Evolutionary conservation across 2,888 invertebrate species (phyloP).

Genomic region (Euzophera pinguis): DNA sequence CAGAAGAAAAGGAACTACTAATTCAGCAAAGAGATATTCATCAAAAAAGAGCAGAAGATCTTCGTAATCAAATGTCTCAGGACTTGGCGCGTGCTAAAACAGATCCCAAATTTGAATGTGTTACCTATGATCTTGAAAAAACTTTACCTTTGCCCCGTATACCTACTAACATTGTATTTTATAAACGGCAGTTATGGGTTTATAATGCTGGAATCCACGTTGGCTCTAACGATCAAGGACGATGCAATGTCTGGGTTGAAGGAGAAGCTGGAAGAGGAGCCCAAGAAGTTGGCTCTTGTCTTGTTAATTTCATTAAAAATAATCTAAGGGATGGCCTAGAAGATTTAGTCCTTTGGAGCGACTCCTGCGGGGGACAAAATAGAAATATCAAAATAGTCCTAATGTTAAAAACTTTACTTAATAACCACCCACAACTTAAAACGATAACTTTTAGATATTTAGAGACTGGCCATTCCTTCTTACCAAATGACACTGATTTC

Average conservation of each 20-base stretch:
- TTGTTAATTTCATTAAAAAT: conserved; percentile 8
- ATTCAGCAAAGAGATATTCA: too few species aligned
- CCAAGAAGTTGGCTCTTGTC: conserved; percentile 16
- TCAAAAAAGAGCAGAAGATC: neutral
- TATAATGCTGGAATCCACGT: conserved; percentile 10
- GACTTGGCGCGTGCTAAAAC: neutral
- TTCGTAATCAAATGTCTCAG: neutral
- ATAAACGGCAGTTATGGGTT: conserved; percentile 14
- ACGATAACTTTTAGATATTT: neutral
- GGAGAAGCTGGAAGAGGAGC: conserved; percentile 14
- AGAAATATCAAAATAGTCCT: neutral
- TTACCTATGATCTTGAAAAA: conserved; percentile 12
- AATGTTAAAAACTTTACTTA: neutral
- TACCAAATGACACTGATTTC: neutral
- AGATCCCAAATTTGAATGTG: neutral
- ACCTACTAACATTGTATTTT: conserved; percentile 11
- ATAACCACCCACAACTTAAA: neutral
- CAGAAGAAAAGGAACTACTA: too few species aligned
- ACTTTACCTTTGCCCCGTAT: conserved; percentile 12
- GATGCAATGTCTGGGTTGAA: conserved; percentile 14
- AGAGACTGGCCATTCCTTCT: neutral
- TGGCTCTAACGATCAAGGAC: conserved; percentile 3
- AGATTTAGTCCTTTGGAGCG: neutral
- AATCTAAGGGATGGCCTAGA: neutral
- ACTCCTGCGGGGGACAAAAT: neutral